Conservation (phyloP, 2,113 vertebrate species). For the Urocynchramus pylzowi region DNA sequence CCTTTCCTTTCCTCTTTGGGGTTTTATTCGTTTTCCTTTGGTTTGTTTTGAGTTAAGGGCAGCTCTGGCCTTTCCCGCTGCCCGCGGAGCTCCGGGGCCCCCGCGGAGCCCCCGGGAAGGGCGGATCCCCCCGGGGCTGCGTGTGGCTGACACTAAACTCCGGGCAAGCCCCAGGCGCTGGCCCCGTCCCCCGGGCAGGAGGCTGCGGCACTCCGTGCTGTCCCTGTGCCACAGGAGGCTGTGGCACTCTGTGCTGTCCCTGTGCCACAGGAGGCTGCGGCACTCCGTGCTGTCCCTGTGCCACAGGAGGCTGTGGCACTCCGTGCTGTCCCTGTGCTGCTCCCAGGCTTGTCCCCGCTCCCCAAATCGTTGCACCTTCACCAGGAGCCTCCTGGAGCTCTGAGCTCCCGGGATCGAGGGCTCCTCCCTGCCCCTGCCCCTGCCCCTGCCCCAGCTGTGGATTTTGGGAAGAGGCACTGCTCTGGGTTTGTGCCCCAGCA, state of each 20-base stretch:
- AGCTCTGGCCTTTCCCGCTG: slow-evolving; percentile 32
- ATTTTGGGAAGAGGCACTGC: fast-evolving
- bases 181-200: not conserved
- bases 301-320: no score
- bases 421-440: not conserved
- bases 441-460: not conserved
- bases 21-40: not conserved
- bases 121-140: not conserved
- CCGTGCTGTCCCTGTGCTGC: not conserved
- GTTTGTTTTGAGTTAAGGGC: slow-evolving; percentile 50
- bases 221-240: not conserved
- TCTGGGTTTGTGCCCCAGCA: fast-evolving
- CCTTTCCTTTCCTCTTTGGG: no score
- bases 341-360: not conserved
- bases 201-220: not conserved
- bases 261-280: no score
- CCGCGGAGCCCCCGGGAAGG: not conserved
- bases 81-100: not conserved
- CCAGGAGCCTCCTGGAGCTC: not conserved
- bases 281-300: no score
- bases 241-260: no score
- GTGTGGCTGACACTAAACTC: slow-evolving; percentile 6
- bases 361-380: not conserved
- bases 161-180: not conserved
- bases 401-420: not conserved